Base-by-base conservation (phyloP, 2,797 vertebrate genomes). In the Apogon talboti region DNA sequence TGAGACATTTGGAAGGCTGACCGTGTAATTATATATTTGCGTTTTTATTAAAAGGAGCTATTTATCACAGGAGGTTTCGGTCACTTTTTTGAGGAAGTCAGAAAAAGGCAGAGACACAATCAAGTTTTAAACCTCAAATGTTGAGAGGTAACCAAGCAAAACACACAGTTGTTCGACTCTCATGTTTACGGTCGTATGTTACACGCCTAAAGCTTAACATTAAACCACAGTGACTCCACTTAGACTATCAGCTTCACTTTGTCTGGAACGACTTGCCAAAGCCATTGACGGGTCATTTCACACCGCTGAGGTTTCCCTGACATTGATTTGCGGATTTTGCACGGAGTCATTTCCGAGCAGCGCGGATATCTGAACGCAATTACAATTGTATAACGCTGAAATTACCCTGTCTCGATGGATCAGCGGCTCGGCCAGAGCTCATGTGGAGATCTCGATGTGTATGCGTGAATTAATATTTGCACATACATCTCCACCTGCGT, bases 171-270 rank as follows among this genome's bases (percentile, higher is more conserved):
- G n/a, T 47, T 71, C 19, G 24, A 9, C 53, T 49, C 18, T 21
- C 58, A 15, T 66, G 46, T 73, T 66, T 76, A 67, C 78, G 58
- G 16, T 67, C 46, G 43, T 56, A 37, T 82, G 79, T 38, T 47
- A 71, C 71, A 64, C 71, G 67, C 66, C 66, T 24, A 21, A 15
- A 3, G 75, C 71, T 78, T 56, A 49, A 74, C 57, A 15, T 55
- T 0, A 40, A 62, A 83, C 83, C 81, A 9, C 84, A 77, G 66
- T 11, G 48, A 30, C 82, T 59, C 74, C 57, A 67, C 59, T 79
- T 72, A 74, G 78, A 78, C 63, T 47, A 53, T 85, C 77, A 30
- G 33, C 63, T 66, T 66, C 74, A 44, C 2, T 42, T 47, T 59
- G 51, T 62, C 75, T 64, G 46, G 78, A 79, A 62, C 43, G 3